Conservation (phyloP, 2,797 vertebrate species). For the Phataginus tricuspis region DNA sequence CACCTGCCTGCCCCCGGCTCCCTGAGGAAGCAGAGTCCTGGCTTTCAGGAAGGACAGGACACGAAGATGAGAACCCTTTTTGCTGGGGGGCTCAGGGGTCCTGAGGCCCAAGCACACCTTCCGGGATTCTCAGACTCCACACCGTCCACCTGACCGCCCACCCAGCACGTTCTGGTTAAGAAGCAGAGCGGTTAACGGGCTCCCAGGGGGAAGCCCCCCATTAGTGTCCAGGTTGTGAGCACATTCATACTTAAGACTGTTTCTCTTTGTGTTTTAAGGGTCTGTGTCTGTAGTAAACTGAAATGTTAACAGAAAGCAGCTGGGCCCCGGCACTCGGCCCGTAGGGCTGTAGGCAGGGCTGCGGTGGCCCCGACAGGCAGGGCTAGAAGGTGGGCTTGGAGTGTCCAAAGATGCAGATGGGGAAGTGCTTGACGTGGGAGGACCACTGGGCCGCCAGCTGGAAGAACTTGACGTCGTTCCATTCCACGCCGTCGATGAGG, state of each 20-base stretch:
- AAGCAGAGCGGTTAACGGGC: conserved; percentile 83
- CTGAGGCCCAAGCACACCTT: background rate
- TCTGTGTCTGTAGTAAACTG: conserved; percentile 84
- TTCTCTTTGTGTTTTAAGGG: conserved; percentile 79
- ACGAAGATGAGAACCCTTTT: background rate
- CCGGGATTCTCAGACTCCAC: background rate
- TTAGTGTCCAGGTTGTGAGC: conserved; percentile 69
- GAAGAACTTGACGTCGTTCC: conserved; percentile 99
- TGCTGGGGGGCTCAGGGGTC: background rate
- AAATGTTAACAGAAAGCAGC: conserved; percentile 84
- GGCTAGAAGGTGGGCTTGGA: conserved; percentile 93
- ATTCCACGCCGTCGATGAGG: conserved; percentile 96
- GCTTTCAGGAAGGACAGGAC: background rate
- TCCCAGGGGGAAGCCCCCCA: conserved; percentile 68
- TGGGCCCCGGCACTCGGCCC: conserved; percentile 78
- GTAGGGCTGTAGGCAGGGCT: conserved; percentile 74
- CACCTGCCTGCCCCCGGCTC: background rate
- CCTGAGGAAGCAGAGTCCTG: conserved; percentile 7
- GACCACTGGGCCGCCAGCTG: conserved; percentile 99
- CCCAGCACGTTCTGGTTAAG: conserved; percentile 79
- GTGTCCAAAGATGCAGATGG: conserved; percentile 97
- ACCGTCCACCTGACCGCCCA: background rate
- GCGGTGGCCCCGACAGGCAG: background rate
- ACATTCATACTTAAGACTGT: conserved; percentile 82
- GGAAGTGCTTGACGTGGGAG: conserved; percentile 98